A percentile compares a stretch with the other conserved stretches of the same genome.
These are phyloP conservation scores for Crotalus tigris DNA, from an alignment of 2,113 vertebrate species.

Conservation along the genomic window DNA sequence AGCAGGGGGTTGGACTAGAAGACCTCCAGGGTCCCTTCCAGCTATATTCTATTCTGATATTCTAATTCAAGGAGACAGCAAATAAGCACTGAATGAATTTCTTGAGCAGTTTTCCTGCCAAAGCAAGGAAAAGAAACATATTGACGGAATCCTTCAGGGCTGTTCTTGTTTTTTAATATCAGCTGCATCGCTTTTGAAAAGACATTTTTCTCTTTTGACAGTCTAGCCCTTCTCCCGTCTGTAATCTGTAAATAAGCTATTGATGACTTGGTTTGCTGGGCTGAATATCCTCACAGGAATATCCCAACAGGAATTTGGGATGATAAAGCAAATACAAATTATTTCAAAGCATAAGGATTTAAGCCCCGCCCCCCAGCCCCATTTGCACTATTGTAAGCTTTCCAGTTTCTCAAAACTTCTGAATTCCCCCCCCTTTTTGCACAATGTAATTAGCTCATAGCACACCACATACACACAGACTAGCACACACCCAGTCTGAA, in stretches of 20 bases:
- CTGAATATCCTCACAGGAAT: neutral
- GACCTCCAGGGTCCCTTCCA: neutral
- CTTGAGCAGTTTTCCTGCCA: neutral
- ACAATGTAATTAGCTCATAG: conserved; percentile 33
- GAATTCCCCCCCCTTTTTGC: neutral
- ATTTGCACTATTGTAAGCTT: neutral
- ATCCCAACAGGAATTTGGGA: neutral
- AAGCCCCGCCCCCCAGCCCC: too few relatives aligned
- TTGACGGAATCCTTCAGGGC: neutral
- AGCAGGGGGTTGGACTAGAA: neutral
- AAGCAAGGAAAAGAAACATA: neutral
- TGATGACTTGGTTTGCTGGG: neutral
- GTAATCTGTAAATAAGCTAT: neutral
- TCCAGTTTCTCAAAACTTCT: too few relatives aligned
- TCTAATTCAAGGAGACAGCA: neutral
- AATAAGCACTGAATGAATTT: neutral
- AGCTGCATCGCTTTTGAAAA: neutral
- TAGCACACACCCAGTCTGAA: conserved; percentile 5
- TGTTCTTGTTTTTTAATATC: neutral
- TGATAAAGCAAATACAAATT: neutral
- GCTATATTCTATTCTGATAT: neutral
- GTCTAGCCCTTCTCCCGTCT: neutral
- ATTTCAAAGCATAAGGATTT: neutral
- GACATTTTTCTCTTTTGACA: neutral
- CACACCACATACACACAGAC: neutral